Percentiles rank a stretch among this genome's conserved stretches.
phyloP scores from a whole-genome alignment of 2,888 invertebrate genomes.

The Leptothorax acervorum region DNA sequence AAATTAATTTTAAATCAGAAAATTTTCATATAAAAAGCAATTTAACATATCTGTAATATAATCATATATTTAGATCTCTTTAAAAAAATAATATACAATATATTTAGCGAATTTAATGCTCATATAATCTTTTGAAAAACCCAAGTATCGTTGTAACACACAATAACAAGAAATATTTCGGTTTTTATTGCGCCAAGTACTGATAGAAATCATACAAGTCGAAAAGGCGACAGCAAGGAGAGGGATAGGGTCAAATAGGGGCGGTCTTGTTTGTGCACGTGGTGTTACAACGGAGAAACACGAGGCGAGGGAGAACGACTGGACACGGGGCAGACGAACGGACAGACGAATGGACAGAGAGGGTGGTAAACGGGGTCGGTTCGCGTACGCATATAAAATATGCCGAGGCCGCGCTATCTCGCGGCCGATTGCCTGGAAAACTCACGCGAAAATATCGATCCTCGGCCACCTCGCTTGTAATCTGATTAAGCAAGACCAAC shows the following conservation, averaged over 20 bases:
- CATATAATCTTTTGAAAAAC: neutral
- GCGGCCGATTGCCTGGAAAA: constrained; percentile 83
- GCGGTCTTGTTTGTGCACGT: constrained; percentile 35
- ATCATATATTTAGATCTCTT: neutral
- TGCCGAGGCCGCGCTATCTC: constrained; percentile 80
- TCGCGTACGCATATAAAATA: constrained; percentile 80
- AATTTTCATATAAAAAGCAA: neutral
- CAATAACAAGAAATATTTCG: constrained; percentile 5
- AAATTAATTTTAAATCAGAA: constrained; percentile 1
- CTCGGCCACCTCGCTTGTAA: constrained; percentile 73
- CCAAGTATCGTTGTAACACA: neutral
- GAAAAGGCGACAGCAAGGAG: constrained; percentile 24
- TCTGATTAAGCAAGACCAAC: constrained; percentile 80
- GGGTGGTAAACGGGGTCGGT: constrained; percentile 78
- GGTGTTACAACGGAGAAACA: constrained; percentile 66
- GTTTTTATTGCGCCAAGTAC: constrained; percentile 3
- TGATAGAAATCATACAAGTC: constrained; percentile 3
- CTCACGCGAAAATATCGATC: constrained; percentile 84
- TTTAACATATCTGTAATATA: neutral
- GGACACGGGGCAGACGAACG: constrained; percentile 51
- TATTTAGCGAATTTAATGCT: constrained; percentile 4
- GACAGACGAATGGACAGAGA: constrained; percentile 51
- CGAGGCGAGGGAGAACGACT: constrained; percentile 30
- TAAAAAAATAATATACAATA: neutral
- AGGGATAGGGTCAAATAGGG: constrained; percentile 37